Percentiles rank a stretch among this genome's conserved stretches.
Evolutionary conservation across 2,797 vertebrate species (phyloP).

Genomic region (Hafferia zeledoni): DNA sequence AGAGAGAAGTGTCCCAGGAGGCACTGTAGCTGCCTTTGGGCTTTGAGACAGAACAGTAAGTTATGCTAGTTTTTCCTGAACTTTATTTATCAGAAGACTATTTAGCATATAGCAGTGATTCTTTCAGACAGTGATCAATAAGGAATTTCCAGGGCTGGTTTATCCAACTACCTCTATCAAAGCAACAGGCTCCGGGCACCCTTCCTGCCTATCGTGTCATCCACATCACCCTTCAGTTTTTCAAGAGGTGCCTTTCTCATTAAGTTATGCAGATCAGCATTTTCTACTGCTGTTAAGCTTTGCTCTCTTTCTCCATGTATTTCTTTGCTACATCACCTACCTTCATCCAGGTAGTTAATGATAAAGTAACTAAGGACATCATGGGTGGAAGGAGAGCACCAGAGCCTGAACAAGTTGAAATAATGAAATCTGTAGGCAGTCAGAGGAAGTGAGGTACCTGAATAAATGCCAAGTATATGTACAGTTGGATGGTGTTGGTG

Average conservation of each 20-base stretch:
- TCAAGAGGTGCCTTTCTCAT: background rate
- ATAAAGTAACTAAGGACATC: background rate
- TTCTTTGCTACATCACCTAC: background rate
- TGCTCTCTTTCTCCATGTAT: background rate
- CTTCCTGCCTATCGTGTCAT: background rate
- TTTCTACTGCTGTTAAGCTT: background rate
- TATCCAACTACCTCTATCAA: slow-evolving; percentile 8
- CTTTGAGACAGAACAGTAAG: background rate
- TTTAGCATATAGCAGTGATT: background rate
- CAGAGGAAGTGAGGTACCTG: background rate
- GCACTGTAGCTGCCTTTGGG: background rate
- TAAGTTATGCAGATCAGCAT: background rate
- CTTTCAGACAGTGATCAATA: background rate
- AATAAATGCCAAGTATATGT: background rate
- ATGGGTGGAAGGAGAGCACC: background rate
- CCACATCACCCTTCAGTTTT: background rate
- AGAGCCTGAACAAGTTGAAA: background rate
- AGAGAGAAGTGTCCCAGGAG: background rate
- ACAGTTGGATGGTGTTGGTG: background rate
- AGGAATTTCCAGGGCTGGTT: background rate
- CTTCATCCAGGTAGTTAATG: background rate
- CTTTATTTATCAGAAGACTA: background rate
- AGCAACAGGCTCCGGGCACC: background rate
- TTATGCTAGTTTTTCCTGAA: background rate
- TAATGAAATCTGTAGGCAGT: background rate